Evolutionary conservation across 1,140 invertebrate species (phyloP), one percentile per base, ranked within the genome.

Genomic region (Mercenaria mercenaria): DNA sequence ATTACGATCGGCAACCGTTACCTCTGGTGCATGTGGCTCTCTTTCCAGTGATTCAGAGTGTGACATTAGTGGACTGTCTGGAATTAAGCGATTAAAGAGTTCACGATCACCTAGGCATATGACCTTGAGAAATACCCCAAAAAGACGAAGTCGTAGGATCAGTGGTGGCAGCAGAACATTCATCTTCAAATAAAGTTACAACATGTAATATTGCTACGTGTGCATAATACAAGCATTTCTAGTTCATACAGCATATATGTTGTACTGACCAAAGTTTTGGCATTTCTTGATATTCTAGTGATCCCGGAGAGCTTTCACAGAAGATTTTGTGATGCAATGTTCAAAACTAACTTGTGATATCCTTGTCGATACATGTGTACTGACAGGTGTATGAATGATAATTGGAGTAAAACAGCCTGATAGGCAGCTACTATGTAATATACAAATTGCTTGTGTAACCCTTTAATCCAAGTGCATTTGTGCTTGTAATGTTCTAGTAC

Each of bases 81-180:
- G 84, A 76, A 59, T 72, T 47, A 91, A 74, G 85, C 81, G 89
- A 20, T 81, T 74, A 18, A 69, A 61, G n/a, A 74, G 69, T 39
- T 74, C 69, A 90, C 72, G 81, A 82, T 88, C 91, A 72, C 89
- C 92, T 41, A 90, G 89, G 80, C 83, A 91, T 52, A 93, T 93
- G 92, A 93, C 92, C 29, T 88, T 93, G 32, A 56, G 92, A 39
- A 84, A 76, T 59, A 91, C 89, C 67, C 85, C 91, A 15, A 93
- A 91, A 77, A 56, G 92, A 34, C 88, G 88, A 34, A 91, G 89
- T 39, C 47, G 91, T 61, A 77, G 88, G 8, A n/a, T 76, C 3
- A 89, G 87, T 74, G 79, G 87, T n/a, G 77, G 77, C 23, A 89
- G 74, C 37, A 76, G 39, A 56, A 87, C 85, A 20, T 87, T 32